phyloP scores from a whole-genome alignment of 2,888 invertebrate genomes.

The Rhagium mordax region DNA sequence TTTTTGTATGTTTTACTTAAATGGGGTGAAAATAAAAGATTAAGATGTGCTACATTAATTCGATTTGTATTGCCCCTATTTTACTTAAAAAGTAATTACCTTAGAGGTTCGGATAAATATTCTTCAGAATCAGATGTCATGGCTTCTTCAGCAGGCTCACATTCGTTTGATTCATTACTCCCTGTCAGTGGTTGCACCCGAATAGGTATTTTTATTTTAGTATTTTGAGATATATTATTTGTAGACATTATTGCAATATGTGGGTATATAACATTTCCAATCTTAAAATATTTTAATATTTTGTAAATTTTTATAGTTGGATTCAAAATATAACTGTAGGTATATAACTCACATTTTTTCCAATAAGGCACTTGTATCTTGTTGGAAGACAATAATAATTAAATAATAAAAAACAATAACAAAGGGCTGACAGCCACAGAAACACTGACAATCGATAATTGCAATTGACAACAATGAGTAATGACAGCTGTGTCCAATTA shows the following conservation, averaged over 20 bases:
- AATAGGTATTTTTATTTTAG: constrained; percentile 4
- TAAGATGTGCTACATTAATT: too few species aligned
- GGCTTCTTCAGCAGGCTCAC: constrained; percentile 62
- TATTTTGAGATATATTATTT: constrained; percentile 23
- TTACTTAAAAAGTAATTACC: constrained; percentile 52
- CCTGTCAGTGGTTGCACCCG: constrained; percentile 2
- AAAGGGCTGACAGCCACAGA: background rate
- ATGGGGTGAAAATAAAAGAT: too few species aligned
- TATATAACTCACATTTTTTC: background rate
- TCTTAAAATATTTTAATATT: too few species aligned
- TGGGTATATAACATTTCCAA: background rate
- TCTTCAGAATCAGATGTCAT: constrained; percentile 67
- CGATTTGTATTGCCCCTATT: too few species aligned
- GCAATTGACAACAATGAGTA: too few species aligned
- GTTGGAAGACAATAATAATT: too few species aligned
- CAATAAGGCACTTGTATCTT: background rate
- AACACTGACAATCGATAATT: background rate
- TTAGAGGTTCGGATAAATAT: constrained; percentile 65
- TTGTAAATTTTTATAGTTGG: background rate
- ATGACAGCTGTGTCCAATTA: background rate
- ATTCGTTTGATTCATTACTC: constrained; percentile 6
- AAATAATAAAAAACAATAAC: background rate
- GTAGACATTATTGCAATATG: constrained; percentile 32
- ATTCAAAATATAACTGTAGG: background rate
- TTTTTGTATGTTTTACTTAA: too few species aligned